phyloP scores from a whole-genome alignment of 2,113 vertebrate genomes.

The Fukomys damarensis region DNA sequence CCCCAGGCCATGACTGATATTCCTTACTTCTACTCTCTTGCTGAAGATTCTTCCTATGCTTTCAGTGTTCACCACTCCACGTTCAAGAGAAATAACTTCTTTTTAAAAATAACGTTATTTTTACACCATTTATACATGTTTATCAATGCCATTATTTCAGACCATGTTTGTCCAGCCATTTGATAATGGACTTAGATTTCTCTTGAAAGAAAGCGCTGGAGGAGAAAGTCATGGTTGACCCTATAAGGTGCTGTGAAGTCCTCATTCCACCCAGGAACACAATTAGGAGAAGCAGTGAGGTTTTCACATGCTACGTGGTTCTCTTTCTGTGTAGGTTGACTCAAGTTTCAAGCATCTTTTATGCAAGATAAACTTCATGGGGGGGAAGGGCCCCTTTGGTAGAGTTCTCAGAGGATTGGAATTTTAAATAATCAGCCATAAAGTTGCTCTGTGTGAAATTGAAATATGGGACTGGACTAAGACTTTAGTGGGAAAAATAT shows the following conservation, averaged over 20 bases:
- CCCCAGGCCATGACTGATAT: not conserved
- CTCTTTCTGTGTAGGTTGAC: not conserved
- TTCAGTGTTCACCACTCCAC: not conserved
- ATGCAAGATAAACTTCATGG: not conserved
- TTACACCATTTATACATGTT: not conserved
- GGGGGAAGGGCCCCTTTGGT: not conserved
- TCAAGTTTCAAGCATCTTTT: not conserved
- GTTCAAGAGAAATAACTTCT: not conserved
- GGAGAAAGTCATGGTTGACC: not conserved
- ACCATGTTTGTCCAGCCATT: not conserved
- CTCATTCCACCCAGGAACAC: not conserved
- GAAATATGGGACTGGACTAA: not conserved
- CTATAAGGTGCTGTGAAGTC: not conserved
- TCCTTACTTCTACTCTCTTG: not conserved
- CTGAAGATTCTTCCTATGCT: not conserved
- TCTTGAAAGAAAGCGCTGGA: not conserved
- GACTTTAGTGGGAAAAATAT: slow-evolving; percentile 55
- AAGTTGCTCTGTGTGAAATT: slow-evolving; percentile 59
- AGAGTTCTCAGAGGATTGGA: not conserved
- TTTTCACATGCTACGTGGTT: not conserved
- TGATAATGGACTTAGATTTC: not conserved
- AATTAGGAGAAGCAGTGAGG: not conserved
- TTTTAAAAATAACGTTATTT: slow-evolving; percentile 32
- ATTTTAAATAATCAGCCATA: slow-evolving; percentile 12
- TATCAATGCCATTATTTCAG: not conserved